Base-by-base conservation (phyloP, 2,113 vertebrate species). In the Setophaga coronata region DNA sequence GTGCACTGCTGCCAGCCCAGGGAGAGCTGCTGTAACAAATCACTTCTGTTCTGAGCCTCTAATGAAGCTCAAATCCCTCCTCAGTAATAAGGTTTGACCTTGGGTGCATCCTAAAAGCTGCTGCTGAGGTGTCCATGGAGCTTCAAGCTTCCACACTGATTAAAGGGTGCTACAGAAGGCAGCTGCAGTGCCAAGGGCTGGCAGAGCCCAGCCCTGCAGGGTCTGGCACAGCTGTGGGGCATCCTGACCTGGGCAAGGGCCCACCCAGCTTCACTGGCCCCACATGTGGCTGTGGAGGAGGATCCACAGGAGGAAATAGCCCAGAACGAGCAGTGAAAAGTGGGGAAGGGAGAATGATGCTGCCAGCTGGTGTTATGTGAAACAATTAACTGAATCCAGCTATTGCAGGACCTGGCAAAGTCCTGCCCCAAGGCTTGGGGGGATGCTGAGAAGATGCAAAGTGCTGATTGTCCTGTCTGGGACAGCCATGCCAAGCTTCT, bases 341-440 rank as follows among this genome's bases (percentile, higher is more conserved):
- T 0, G 16, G 6, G 23, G 43, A 65, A 17, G 31, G 10, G 9
- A 12, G 33, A 36, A 13, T 1, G 29, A 2, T 31, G 57, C 6
- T 73, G 71, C 11, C 7, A 24, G 64, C 2, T 23, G 28, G 25
- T 51, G 34, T 25, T 10, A 9, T 1, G 17, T 2, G 31, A 43
- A 86, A 28, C 4, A 34, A 40, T 2, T 26, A 48, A 24, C 3
- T 53, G 51, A 31, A 53, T 31, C 28, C 21, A 66, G 50, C 31
- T 11, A 2, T 4, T 50, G 29, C 20, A 50, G 82, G 8, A 3
- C 33, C 57, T 69, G 57, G 26, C 20, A 18, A 50, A 34, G 36
- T 14, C 14, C 57, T 82, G 28, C 18, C 45, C 36, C 8, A 7
- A 3, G 26, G 21, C 60, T 14, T 53, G 24, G 42, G 62, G 25